Evolutionary conservation across 2,113 vertebrate species (phyloP), one percentile per base, ranked within the genome.

Genomic region (Chloropsis cyanopogon): DNA sequence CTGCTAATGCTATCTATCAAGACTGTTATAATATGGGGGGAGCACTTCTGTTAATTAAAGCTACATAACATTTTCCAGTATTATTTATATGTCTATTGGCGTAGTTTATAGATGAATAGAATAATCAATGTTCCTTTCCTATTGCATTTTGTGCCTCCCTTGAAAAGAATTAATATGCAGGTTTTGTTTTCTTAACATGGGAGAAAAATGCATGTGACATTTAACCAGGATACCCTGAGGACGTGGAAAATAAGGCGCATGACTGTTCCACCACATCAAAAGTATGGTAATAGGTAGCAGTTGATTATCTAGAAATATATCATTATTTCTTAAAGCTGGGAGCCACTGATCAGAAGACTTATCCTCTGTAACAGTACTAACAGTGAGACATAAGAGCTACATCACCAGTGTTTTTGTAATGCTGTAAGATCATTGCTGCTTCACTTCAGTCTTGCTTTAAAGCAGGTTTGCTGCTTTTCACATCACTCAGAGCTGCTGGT

Each of bases 191-290:
- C 76, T 92, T 88, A 88, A 46, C 52, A 9, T n/a, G 46, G 26
- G 90, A 89, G 65, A 79, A 96, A 96, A 90, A 86, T 72, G 31
- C 64, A n/a, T 66, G 69, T 91, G 69, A 79, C 84, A 63, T 96
- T 93, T 97, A 91, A 76, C 76, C 66, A 64, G 69, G 70, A 91
- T 94, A 71, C 78, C 91, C 90, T 17, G 73, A 95, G 87, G 94
- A 93, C 8, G 24, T 61, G n/a, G 82, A 89, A 95, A 93, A 96
- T 81, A 89, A 96, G 41, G 54, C 59, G 92, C 70, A 29, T 54
- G 61, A 66, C 57, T 72, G n/a, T 65, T 86, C 56, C 24, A 72
- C 24, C 65, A 87, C 85, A 79, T 96, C 77, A 94, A 82, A 97
- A 84, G 60, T 79, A 77, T 86, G 88, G 57, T 93, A 97, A 95